These are phyloP conservation scores for Typhlichthys subterraneus DNA, from an alignment of 2,797 vertebrate species.

Conservation along the genomic window DNA sequence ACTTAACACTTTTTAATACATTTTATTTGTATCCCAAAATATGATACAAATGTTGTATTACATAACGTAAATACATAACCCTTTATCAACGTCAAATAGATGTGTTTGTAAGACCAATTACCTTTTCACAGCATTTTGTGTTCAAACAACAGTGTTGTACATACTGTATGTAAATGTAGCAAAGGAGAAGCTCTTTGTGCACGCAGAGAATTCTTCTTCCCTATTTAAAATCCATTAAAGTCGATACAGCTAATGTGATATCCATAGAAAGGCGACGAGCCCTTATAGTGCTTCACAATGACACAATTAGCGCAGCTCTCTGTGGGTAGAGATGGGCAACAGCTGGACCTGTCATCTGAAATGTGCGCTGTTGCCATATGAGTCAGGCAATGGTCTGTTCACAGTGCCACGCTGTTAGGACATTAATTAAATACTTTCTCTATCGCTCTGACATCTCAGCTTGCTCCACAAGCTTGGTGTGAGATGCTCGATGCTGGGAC, in stretches of 20 bases:
- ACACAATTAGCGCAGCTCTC: constrained; percentile 26
- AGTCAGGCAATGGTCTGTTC: constrained; percentile 25
- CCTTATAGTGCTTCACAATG: constrained; percentile 14
- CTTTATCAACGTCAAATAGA: not conserved
- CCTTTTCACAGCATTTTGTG: not conserved
- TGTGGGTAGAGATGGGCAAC: constrained; percentile 24
- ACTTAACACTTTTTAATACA: too few species aligned
- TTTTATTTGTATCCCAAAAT: too few species aligned
- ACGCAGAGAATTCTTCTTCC: constrained; percentile 4
- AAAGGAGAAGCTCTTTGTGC: constrained; percentile 12
- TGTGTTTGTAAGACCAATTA: not conserved
- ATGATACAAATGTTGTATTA: too few species aligned
- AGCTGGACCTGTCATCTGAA: constrained; percentile 35
- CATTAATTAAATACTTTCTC: constrained; percentile 34
- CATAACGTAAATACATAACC: not conserved
- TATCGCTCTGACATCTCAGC: constrained; percentile 21
- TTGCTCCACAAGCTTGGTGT: not conserved
- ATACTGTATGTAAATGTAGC: constrained; percentile 4
- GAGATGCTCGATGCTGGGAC: constrained; percentile 2
- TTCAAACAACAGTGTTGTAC: not conserved
- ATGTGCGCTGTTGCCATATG: constrained; percentile 9
- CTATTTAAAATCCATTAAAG: constrained; percentile 34
- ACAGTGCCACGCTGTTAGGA: constrained; percentile 12
- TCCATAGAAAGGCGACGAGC: constrained; percentile 19
- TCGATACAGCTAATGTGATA: constrained; percentile 18